A percentile compares a stretch with the other conserved stretches of the same genome.
Evolutionary conservation across 2,888 invertebrate genomes (phyloP).

Genomic region (Amaurobius ferox): DNA sequence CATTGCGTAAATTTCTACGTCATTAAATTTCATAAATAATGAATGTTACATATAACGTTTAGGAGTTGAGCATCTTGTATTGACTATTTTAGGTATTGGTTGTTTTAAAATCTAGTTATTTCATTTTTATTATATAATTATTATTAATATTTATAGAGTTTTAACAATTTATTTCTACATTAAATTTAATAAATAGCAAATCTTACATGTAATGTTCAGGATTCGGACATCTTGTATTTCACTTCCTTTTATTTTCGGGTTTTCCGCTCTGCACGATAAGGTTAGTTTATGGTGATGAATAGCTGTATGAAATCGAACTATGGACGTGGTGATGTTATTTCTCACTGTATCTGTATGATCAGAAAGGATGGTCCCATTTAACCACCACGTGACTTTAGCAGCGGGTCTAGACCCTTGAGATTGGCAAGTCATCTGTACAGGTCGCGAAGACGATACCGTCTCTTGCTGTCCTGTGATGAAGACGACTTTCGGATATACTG

Average conservation of each 20-base stretch:
- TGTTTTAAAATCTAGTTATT: too few relatives aligned
- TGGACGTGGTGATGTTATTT: conserved; percentile 57
- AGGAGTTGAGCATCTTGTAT: too few relatives aligned
- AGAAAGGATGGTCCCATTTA: conserved; percentile 49
- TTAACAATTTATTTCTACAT: too few relatives aligned
- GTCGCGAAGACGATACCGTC: conserved; percentile 42
- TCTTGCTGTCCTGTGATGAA: conserved; percentile 20
- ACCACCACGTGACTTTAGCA: conserved; percentile 61
- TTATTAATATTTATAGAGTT: too few relatives aligned
- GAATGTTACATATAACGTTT: too few relatives aligned
- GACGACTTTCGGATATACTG: conserved; percentile 44
- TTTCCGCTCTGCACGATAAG: conserved; percentile 45
- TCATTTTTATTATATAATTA: too few relatives aligned
- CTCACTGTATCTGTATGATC: conserved; percentile 57
- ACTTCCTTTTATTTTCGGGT: conserved; percentile 36
- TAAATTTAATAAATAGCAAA: neutral
- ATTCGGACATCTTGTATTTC: conserved; percentile 30
- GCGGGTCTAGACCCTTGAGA: conserved; percentile 44
- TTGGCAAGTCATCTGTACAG: conserved; percentile 38
- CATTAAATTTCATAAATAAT: too few relatives aligned
- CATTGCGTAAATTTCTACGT: too few relatives aligned
- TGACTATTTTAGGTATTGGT: too few relatives aligned
- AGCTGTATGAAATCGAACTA: conserved; percentile 47
- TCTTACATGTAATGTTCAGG: conserved; percentile 66
- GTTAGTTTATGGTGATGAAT: conserved; percentile 27